Conservation (phyloP, 2,888 invertebrate genomes). For the Arctia plantaginis region DNA sequence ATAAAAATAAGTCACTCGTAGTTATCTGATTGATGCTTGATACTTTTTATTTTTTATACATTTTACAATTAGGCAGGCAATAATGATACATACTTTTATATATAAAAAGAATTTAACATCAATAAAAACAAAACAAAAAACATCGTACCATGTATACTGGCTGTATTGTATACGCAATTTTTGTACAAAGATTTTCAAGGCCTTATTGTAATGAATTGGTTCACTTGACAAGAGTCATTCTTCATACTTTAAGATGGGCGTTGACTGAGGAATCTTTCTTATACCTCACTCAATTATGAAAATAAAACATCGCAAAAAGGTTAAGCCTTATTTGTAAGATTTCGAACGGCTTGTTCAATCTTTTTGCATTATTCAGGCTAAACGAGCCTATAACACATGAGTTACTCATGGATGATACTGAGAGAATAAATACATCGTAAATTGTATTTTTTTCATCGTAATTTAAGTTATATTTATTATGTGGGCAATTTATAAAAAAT, state of each 20-base stretch:
- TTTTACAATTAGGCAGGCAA: neutral
- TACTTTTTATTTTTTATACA: neutral
- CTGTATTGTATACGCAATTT: neutral
- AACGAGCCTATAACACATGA: neutral
- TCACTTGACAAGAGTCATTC: constrained; percentile 22
- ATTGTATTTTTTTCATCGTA: too few species aligned
- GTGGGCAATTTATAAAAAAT: too few species aligned
- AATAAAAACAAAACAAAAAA: neutral
- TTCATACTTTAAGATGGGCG: constrained; percentile 19
- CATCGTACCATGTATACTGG: neutral
- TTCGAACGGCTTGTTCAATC: neutral
- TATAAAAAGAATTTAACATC: neutral
- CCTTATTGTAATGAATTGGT: constrained; percentile 17
- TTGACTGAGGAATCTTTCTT: constrained; percentile 31
- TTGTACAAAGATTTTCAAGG: constrained; percentile 13
- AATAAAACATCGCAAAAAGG: constrained; percentile 13
- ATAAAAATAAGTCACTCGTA: neutral
- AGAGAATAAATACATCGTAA: neutral
- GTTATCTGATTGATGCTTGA: neutral
- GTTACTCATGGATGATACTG: neutral
- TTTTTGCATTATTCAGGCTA: constrained; percentile 1
- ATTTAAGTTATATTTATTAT: too few species aligned
- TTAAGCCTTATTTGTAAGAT: constrained; percentile 11
- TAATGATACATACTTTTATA: neutral
- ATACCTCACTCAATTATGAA: constrained; percentile 26